Evolutionary conservation across 1,140 invertebrate species (phyloP).

Genomic region (Drosophila ohnishii): DNA sequence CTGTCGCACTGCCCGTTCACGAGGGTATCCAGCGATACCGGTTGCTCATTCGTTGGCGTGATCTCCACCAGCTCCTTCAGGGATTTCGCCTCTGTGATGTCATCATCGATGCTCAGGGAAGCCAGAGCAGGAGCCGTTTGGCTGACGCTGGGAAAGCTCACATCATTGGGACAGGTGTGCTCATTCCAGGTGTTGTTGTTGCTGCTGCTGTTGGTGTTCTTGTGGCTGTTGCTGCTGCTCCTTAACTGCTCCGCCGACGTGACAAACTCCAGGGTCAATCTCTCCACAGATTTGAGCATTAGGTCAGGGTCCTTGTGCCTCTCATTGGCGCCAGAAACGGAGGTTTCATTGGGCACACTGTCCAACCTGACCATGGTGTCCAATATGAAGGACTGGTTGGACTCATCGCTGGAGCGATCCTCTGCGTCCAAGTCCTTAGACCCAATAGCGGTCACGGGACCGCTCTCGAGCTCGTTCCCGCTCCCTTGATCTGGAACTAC

Average conservation of each 20-base stretch:
- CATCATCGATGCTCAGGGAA: constrained; percentile 86
- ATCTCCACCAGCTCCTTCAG: constrained; percentile 57
- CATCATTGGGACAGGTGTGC: constrained; percentile 88
- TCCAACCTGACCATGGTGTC: constrained; percentile 66
- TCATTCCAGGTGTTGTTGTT: constrained; percentile 90
- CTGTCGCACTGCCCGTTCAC: constrained; percentile 32
- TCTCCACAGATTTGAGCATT: constrained; percentile 87
- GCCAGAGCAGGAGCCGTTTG: constrained; percentile 88
- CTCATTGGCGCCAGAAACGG: constrained; percentile 28
- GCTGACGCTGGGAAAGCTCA: constrained; percentile 91
- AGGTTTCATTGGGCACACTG: constrained; percentile 9
- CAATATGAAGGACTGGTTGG: constrained; percentile 77
- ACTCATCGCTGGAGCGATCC: constrained; percentile 74
- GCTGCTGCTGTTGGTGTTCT: constrained; percentile 55
- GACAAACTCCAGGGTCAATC: constrained; percentile 86
- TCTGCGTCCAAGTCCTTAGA: constrained; percentile 58
- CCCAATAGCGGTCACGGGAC: constrained; percentile 78
- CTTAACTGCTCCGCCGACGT: constrained; percentile 85
- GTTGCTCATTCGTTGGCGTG: constrained; percentile 66
- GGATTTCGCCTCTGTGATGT: constrained; percentile 55
- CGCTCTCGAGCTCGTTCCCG: constrained; percentile 46
- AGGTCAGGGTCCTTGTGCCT: constrained; percentile 86
- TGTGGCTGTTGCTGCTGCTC: constrained; percentile 74
- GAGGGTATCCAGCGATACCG: constrained; percentile 60
- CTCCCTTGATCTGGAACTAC: constrained; percentile 59